Evolutionary conservation across 2,113 vertebrate genomes (phyloP).

Genomic region (Nesoenas mayeri): DNA sequence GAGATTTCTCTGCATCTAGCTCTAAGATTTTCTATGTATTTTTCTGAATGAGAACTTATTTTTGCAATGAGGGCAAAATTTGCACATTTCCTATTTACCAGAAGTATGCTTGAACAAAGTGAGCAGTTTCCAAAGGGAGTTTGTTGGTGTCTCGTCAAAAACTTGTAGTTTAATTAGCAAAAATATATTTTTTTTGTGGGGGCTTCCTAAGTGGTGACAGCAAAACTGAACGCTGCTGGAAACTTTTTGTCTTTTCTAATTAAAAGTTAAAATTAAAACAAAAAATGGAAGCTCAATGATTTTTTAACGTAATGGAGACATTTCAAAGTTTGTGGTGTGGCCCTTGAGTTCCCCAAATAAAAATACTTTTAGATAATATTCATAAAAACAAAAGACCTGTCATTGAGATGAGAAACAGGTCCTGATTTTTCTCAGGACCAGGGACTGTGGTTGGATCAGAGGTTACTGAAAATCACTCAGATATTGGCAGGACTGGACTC

Average conservation of each 20-base stretch:
- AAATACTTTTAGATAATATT: background rate
- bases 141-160: background rate
- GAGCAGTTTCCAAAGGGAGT: background rate
- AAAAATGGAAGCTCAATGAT: background rate
- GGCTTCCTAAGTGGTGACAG: background rate
- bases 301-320: background rate
- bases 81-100: background rate
- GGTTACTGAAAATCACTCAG: background rate
- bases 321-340: background rate
- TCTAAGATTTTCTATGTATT: background rate
- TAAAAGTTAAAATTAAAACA: background rate
- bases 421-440: background rate
- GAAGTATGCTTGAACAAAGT: background rate
- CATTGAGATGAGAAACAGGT: background rate
- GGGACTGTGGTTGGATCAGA: background rate
- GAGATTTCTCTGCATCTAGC: background rate
- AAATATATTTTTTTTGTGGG: rapidly evolving
- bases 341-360: background rate
- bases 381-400: background rate
- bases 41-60: background rate
- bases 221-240: background rate
- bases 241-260: background rate
- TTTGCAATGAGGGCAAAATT: background rate
- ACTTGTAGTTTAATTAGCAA: background rate
- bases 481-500: background rate